A percentile compares a stretch with the other conserved stretches of the same genome.
phyloP scores from a whole-genome alignment of 2,888 invertebrate genomes.

The Andricus quercusramuli region DNA sequence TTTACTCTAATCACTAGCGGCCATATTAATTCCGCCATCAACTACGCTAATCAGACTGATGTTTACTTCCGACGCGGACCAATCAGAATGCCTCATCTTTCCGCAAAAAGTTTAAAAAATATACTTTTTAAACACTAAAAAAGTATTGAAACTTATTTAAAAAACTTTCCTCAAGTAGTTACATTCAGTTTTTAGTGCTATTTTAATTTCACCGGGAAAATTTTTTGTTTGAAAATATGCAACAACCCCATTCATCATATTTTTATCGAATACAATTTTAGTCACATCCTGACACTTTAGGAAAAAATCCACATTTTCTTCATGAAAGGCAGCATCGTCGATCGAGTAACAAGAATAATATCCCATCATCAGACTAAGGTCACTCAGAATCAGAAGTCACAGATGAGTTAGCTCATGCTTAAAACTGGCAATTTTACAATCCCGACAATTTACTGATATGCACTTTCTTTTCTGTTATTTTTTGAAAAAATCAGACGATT shows the following conservation, averaged over 20 bases:
- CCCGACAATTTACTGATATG: slow-evolving; percentile 5
- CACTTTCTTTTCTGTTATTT: slow-evolving; percentile 23
- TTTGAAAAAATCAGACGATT: slow-evolving; percentile 24
- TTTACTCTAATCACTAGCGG: too few species aligned
- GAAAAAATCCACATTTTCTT: slow-evolving; percentile 2
- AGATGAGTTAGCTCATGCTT: slow-evolving; percentile 28
- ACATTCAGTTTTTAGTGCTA: too few species aligned
- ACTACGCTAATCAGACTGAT: too few species aligned
- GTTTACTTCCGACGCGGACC: too few species aligned
- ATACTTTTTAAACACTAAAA: too few species aligned
- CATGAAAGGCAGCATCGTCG: slow-evolving; percentile 17
- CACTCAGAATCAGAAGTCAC: slow-evolving; percentile 28
- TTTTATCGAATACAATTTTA: not conserved
- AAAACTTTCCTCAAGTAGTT: too few species aligned
- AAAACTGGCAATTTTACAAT: not conserved
- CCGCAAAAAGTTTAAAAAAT: too few species aligned
- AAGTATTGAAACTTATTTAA: too few species aligned
- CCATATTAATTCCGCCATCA: too few species aligned
- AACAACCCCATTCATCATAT: not conserved
- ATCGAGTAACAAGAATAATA: slow-evolving; percentile 30
- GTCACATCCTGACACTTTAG: not conserved
- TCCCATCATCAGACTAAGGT: not conserved
- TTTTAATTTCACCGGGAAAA: too few species aligned
- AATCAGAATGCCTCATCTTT: too few species aligned
- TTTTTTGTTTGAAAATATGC: too few species aligned